Evolutionary conservation across 2,888 invertebrate species (phyloP).

Genomic region (Cephonodes hylas): DNA sequence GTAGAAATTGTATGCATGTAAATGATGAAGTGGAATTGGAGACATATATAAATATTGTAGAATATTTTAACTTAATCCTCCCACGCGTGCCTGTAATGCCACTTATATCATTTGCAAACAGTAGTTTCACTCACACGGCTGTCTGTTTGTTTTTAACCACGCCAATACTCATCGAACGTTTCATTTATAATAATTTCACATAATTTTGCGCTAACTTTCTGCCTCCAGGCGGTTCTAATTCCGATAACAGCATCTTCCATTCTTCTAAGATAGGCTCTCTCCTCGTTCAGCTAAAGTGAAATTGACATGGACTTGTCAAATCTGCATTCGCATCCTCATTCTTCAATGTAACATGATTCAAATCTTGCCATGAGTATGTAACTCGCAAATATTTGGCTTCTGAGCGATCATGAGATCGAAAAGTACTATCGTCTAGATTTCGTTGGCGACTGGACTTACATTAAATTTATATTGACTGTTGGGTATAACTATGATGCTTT

Average conservation of each 20-base stretch:
- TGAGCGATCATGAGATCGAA: too few relatives aligned
- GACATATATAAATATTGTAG: too few relatives aligned
- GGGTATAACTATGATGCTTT: too few relatives aligned
- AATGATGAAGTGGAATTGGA: too few relatives aligned
- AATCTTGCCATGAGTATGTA: too few relatives aligned
- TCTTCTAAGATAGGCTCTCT: conserved; percentile 23
- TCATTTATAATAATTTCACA: conserved; percentile 15
- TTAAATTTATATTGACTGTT: too few relatives aligned
- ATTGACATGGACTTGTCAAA: background rate
- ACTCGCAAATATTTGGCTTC: too few relatives aligned
- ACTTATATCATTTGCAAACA: background rate
- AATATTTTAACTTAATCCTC: background rate
- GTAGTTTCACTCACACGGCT: background rate
- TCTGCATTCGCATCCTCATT: too few relatives aligned
- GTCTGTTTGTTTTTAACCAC: conserved; percentile 2
- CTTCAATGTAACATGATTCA: too few relatives aligned
- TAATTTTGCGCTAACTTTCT: conserved; percentile 26
- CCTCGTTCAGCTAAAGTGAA: conserved; percentile 8
- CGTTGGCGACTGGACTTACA: too few relatives aligned
- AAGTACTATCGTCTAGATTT: too few relatives aligned
- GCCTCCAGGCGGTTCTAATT: conserved; percentile 19
- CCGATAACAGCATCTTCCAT: conserved; percentile 15
- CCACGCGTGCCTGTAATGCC: background rate
- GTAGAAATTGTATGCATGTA: too few relatives aligned
- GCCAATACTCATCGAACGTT: background rate